Conservation (phyloP, 2,888 invertebrate species). For the Ommatoiulus sabulosus region DNA sequence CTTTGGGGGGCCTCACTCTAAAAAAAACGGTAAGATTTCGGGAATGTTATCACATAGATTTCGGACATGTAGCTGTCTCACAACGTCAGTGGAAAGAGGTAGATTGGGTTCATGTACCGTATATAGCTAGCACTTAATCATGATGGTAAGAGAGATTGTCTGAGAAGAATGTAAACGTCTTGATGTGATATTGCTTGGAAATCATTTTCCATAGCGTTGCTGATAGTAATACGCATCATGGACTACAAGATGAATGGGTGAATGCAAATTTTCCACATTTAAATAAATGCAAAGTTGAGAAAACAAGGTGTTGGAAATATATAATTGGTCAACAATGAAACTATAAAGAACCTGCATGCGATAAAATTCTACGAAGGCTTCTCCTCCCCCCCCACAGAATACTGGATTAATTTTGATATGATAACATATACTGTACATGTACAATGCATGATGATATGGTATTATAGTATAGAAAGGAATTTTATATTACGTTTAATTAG, state of each 20-base stretch:
- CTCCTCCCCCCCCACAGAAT: background rate
- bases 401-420: background rate
- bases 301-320: background rate
- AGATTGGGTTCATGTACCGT: constrained; percentile 29
- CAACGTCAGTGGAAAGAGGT: background rate
- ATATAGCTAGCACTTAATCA: constrained; percentile 11
- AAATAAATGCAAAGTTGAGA: background rate
- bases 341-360: background rate
- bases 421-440: background rate
- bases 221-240: background rate
- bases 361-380: background rate
- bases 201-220: background rate
- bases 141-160: background rate
- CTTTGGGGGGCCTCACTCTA: background rate
- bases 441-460: background rate
- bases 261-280: background rate
- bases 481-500: background rate
- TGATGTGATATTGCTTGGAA: constrained; percentile 7
- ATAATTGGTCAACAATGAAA: background rate
- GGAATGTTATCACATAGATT: constrained; percentile 15
- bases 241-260: background rate
- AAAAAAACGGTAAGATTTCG: constrained; percentile 26
- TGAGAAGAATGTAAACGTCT: background rate
- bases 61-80: background rate
- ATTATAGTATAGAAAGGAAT: too few relatives aligned